These are phyloP conservation scores for Drosophila mimetica DNA, from an alignment of 2,888 invertebrate species.

Conservation along the genomic window DNA sequence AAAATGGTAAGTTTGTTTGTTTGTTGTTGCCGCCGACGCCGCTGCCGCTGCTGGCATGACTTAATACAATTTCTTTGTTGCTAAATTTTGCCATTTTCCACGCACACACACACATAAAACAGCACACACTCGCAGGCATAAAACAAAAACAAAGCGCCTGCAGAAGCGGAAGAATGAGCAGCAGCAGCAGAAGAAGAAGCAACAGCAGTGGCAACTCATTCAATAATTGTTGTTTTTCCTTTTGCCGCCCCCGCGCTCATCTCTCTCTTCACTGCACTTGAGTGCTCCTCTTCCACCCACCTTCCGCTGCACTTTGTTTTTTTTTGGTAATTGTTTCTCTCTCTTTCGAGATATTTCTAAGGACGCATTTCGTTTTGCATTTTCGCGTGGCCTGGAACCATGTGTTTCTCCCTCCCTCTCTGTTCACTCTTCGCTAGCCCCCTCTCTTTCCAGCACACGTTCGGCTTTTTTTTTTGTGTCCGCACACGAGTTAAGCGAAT, in stretches of 20 bases:
- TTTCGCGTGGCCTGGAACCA: conserved; percentile 48
- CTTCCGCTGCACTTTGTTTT: conserved; percentile 2
- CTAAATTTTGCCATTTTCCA: conserved; percentile 27
- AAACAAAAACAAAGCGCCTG: conserved; percentile 41
- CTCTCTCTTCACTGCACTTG: neutral
- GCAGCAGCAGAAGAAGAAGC: conserved; percentile 1
- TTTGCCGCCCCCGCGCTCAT: neutral
- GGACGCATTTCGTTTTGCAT: conserved; percentile 52
- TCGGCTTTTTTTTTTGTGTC: conserved; percentile 22
- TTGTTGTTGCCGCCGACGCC: conserved; percentile 2
- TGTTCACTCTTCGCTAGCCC: neutral
- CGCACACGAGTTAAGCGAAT: conserved; percentile 31
- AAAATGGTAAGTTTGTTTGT: conserved; percentile 35
- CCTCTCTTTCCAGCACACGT: conserved; percentile 10
- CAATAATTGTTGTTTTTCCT: conserved; percentile 21
- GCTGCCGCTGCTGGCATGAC: conserved; percentile 24
- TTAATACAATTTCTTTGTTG: conserved; percentile 49
- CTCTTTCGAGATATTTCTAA: conserved; percentile 2
- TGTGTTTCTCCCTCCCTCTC: conserved; percentile 50
- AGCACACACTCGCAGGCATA: conserved; percentile 1
- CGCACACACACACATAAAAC: conserved; percentile 8
- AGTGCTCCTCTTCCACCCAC: neutral
- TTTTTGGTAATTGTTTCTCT: neutral
- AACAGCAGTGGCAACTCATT: conserved; percentile 18
- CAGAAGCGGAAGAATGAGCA: conserved; percentile 18